A percentile compares a stretch with the other conserved stretches of the same genome.
Evolutionary conservation across 1,140 invertebrate species (phyloP).

Genomic region (Drosophila navojoa): DNA sequence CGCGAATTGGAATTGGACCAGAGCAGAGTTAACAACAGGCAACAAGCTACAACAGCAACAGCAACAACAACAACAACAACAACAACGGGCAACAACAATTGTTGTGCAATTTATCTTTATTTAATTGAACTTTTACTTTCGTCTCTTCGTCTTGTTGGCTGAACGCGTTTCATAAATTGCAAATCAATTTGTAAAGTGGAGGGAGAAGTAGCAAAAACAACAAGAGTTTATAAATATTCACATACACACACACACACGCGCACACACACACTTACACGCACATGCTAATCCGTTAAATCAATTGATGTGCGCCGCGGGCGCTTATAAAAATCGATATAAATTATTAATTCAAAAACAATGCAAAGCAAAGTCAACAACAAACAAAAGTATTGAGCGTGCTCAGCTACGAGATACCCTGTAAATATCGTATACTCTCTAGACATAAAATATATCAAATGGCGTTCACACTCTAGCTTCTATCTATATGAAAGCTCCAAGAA

Average conservation of each 20-base stretch:
- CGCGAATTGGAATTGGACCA: conserved; percentile 23
- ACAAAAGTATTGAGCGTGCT: neutral
- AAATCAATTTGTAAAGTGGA: conserved; percentile 57
- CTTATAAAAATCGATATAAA: conserved; percentile 79
- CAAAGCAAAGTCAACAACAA: conserved; percentile 37
- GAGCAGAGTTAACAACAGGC: conserved; percentile 14
- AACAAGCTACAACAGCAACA: neutral
- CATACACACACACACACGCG: no score
- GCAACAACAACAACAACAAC: neutral
- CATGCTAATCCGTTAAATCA: conserved; percentile 81
- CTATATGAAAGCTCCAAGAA: no score
- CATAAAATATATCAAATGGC: no score
- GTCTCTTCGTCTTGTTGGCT: conserved; percentile 40
- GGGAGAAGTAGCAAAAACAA: conserved; percentile 31
- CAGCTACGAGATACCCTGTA: no score
- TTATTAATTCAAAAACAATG: conserved; percentile 82
- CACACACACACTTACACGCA: no score
- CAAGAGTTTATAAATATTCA: conserved; percentile 17
- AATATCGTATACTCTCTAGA: no score
- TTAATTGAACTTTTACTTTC: conserved; percentile 82
- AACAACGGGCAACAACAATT: conserved; percentile 56
- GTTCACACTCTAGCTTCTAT: no score
- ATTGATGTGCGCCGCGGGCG: conserved; percentile 77
- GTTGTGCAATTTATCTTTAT: conserved; percentile 82
- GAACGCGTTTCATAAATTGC: conserved; percentile 81